phyloP scores from a whole-genome alignment of 2,113 vertebrate species.

The Pan paniscus region DNA sequence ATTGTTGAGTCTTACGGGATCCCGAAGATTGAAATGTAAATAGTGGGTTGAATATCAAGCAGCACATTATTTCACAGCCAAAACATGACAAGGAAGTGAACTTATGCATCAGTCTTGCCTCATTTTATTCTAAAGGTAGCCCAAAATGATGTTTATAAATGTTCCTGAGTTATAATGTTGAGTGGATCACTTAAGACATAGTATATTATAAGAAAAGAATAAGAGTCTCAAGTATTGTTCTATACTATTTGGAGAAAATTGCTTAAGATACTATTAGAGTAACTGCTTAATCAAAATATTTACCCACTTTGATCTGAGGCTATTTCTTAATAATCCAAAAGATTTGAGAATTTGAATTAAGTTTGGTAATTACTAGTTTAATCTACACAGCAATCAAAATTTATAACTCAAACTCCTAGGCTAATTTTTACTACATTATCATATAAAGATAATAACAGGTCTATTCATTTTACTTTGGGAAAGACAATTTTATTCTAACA shows the following conservation, averaged over 20 bases:
- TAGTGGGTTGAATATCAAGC: slow-evolving; percentile 5
- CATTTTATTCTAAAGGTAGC: neutral
- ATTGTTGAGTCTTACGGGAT: neutral
- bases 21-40: slow-evolving; percentile 11
- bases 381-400: neutral
- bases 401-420: neutral
- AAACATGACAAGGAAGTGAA: neutral
- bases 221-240: neutral
- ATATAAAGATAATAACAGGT: neutral
- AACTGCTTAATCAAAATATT: neutral
- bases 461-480: neutral
- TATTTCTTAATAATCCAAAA: neutral
- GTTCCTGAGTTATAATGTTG: neutral
- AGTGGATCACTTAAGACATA: neutral
- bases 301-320: neutral
- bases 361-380: neutral
- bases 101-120: neutral
- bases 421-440: neutral
- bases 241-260: neutral
- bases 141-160: neutral
- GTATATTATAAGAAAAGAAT: neutral
- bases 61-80: neutral
- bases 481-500: neutral
- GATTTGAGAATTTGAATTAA: neutral
- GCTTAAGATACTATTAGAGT: neutral